phyloP scores from a whole-genome alignment of 2,113 vertebrate species.

The Halichoeres trimaculatus region DNA sequence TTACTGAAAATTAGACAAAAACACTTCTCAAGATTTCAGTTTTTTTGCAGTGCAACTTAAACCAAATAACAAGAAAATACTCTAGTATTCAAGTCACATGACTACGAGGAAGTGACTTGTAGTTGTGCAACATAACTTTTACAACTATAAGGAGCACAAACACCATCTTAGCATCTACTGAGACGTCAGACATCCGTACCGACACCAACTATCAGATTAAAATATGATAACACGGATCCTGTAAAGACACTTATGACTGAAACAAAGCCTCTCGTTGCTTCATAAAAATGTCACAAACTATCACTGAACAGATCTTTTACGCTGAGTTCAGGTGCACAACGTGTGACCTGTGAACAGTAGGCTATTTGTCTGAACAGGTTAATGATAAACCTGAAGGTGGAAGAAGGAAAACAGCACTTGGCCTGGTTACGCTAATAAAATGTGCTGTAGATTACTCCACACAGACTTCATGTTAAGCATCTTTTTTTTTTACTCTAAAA shows the following conservation, averaged over 20 bases:
- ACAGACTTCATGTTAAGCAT: background rate
- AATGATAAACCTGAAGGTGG: constrained; percentile 62
- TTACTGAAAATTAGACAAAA: no score
- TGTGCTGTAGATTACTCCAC: background rate
- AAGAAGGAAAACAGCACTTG: background rate
- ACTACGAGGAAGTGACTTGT: background rate
- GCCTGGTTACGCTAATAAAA: constrained; percentile 19
- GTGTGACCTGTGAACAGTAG: constrained; percentile 47
- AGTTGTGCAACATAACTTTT: background rate
- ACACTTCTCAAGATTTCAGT: no score
- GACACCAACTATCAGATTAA: background rate
- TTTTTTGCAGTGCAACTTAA: no score
- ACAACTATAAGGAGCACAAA: background rate
- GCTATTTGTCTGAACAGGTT: constrained; percentile 54
- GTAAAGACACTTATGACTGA: background rate
- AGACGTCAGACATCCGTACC: background rate
- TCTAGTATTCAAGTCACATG: background rate
- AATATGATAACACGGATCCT: background rate
- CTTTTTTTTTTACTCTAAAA: background rate
- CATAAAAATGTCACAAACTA: background rate
- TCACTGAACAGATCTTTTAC: background rate
- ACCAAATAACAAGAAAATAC: background rate
- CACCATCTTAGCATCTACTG: background rate
- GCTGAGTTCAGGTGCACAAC: background rate
- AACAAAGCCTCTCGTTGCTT: background rate